phyloP scores from a whole-genome alignment of 2,797 vertebrate genomes.

The Menidia menidia region DNA sequence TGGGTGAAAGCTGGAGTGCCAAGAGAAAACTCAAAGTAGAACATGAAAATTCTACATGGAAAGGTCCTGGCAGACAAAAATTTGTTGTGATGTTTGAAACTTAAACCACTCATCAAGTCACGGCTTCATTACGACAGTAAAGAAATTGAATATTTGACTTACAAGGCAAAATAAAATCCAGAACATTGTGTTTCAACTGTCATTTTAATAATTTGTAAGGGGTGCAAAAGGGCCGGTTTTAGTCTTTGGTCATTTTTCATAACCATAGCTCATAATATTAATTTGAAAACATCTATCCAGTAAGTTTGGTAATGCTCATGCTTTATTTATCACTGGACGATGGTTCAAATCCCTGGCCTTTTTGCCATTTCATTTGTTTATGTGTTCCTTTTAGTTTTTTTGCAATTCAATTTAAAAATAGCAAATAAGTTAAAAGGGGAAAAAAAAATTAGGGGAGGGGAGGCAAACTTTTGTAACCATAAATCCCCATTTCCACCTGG shows the following conservation, averaged over 20 bases:
- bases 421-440: neutral
- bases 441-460: conserved; percentile 1
- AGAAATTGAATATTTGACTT: neutral
- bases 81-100: too few species aligned
- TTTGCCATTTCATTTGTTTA: neutral
- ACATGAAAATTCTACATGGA: too few species aligned
- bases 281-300: neutral
- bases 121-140: neutral
- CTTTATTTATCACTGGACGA: neutral
- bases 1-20: too few species aligned
- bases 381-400: conserved; percentile 4
- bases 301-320: neutral
- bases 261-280: neutral
- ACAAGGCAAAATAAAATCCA: neutral
- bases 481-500: conserved; percentile 48
- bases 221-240: neutral
- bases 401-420: conserved; percentile 8
- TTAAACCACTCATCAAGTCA: too few species aligned
- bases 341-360: neutral
- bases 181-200: neutral
- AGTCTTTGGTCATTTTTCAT: neutral
- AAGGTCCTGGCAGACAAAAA: too few species aligned
- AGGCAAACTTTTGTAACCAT: conserved; percentile 11
- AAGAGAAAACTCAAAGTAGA: too few species aligned
- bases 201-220: neutral